These are phyloP conservation scores for Myripristis murdjan DNA, from an alignment of 2,797 vertebrate genomes.

Conservation along the genomic window DNA sequence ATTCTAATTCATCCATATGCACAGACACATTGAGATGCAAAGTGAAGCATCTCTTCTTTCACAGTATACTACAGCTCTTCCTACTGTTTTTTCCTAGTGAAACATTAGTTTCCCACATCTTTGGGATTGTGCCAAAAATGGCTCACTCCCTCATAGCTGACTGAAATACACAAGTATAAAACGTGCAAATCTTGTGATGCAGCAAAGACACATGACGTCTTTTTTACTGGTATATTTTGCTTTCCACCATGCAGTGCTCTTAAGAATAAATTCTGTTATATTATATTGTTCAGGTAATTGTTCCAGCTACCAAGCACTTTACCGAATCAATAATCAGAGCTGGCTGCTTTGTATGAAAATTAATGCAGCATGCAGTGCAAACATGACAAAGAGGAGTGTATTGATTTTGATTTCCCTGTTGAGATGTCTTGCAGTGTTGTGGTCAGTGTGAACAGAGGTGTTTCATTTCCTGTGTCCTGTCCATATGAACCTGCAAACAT, in stretches of 20 bases:
- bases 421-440: conserved; percentile 37
- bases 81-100: background rate
- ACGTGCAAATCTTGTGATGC: conserved; percentile 36
- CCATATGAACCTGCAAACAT: conserved; percentile 18
- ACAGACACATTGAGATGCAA: conserved; percentile 1
- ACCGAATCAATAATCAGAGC: conserved; percentile 31
- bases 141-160: background rate
- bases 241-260: conserved; percentile 21
- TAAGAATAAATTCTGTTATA: conserved; percentile 55
- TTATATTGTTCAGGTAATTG: conserved; percentile 60
- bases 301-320: conserved; percentile 40
- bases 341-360: conserved; percentile 55
- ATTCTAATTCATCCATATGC: background rate
- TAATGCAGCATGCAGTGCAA: conserved; percentile 57
- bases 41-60: background rate
- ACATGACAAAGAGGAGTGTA: conserved; percentile 51
- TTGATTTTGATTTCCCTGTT: conserved; percentile 64
- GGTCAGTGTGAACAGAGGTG: conserved; percentile 5
- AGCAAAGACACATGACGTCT: conserved; percentile 48
- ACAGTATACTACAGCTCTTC: background rate
- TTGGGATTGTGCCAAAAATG: background rate
- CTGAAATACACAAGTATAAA: conserved; percentile 1
- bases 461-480: conserved; percentile 7
- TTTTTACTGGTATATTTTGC: conserved; percentile 43
- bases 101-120: background rate